A percentile compares a stretch with the other conserved stretches of the same genome.
These are phyloP conservation scores for Ptychodera flava DNA, from an alignment of 35 echinoderm and acorn worm species.

Conservation along the genomic window DNA sequence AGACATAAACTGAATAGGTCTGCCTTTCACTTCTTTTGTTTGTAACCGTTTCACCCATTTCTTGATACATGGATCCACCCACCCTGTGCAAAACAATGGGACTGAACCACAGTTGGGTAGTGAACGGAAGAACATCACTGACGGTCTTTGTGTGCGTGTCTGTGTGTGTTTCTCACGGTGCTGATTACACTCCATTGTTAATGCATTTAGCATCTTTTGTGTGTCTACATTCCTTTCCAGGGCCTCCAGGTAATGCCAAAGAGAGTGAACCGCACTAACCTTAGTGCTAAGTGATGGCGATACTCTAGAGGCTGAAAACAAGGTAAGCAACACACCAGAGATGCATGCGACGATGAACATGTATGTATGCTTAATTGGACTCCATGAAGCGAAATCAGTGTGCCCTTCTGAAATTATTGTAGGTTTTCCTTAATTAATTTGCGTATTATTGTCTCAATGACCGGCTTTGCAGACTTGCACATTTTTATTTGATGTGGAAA, in stretches of 20 bases:
- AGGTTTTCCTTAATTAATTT: not conserved
- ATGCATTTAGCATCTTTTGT: too few relatives aligned
- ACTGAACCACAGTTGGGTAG: too few relatives aligned
- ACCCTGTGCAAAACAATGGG: too few relatives aligned
- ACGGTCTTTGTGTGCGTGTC: too few relatives aligned
- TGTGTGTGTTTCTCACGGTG: too few relatives aligned
- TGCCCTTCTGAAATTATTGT: not conserved
- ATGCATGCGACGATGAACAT: not conserved
- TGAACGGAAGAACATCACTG: too few relatives aligned
- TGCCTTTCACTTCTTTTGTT: too few relatives aligned
- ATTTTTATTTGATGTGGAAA: not conserved
- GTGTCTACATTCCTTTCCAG: too few relatives aligned
- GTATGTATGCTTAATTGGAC: not conserved
- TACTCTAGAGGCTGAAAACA: conserved; percentile 68
- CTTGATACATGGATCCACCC: too few relatives aligned
- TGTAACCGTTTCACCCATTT: too few relatives aligned
- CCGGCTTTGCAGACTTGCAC: not conserved
- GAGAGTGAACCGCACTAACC: conserved; percentile 65
- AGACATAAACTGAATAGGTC: too few relatives aligned
- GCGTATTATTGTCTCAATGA: not conserved
- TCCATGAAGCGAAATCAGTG: not conserved
- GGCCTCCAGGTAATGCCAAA: conserved; percentile 30
- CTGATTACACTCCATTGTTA: too few relatives aligned
- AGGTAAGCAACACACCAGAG: conserved; percentile 61
- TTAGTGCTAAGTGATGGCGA: conserved; percentile 75